Base-by-base conservation (phyloP, 2,888 invertebrate genomes). In the Dicyrtomina minuta region DNA sequence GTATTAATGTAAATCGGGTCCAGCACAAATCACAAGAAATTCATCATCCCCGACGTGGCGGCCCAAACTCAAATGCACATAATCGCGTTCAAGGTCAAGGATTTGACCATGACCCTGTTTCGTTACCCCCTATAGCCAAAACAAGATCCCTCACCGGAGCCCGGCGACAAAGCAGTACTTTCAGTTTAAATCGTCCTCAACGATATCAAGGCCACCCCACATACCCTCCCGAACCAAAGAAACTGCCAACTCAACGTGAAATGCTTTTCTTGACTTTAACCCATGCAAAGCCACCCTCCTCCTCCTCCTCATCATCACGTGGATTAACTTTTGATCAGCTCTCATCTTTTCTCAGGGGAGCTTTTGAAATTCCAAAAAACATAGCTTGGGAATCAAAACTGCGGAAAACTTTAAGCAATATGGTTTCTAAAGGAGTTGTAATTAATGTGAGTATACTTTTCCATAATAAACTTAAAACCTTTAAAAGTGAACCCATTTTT, bases 401-500 rank as follows among this genome's bases (percentile, higher is more conserved):
- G 24, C 46, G 49, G n/a, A 68, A 68, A 39, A 68, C 68, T 22
- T 20, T 68, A 15, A 60, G 68, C 43, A 68, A 68, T 27, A 68
- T 68, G 68, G 53, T 51, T 8, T 59, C 68, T 8, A 26, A 41
- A 17, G 60, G 60, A 4, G 5, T 46, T 46, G 33, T 68, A 13
- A 26, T 61, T n/a, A 6, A 27, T 59, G n/a, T 27, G 10, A 26
- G 26, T 27, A 17, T 6, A 6, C n/a, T 59, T n/a, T 20, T 59
- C 22, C n/a, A n/a, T n/a, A n/a, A n/a, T n/a, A n/a, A n/a, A n/a
- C n/a, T n/a, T n/a, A n/a, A n/a, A n/a, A n/a, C n/a, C n/a, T n/a
- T n/a, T n/a, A n/a, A n/a, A n/a, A n/a, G n/a, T n/a, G n/a, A 55
- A 55, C 10, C 20, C 46, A 46, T 6, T 8, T 33, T 33, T 33